Conservation (phyloP, 2,797 vertebrate genomes). For the Eulemur mongoz region DNA sequence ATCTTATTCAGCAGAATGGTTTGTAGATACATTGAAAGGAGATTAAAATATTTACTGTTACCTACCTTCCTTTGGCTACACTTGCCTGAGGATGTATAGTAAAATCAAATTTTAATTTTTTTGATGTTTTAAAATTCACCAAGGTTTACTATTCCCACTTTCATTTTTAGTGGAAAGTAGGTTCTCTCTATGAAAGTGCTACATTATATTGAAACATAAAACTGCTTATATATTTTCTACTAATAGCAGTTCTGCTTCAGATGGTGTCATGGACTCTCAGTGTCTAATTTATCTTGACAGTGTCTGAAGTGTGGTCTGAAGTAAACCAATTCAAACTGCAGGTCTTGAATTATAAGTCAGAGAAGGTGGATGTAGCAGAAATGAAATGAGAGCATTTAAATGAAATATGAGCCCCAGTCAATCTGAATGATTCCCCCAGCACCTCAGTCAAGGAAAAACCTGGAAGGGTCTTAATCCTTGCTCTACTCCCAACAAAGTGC, state of each 20-base stretch:
- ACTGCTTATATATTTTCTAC: conserved; percentile 59
- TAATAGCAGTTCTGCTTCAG: conserved; percentile 51
- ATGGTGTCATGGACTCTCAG: conserved; percentile 17
- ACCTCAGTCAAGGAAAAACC: conserved; percentile 44
- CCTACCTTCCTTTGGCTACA: conserved; percentile 42
- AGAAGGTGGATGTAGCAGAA: neutral
- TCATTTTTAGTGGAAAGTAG: conserved; percentile 55
- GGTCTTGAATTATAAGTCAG: conserved; percentile 62
- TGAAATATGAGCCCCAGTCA: conserved; percentile 70
- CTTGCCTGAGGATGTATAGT: conserved; percentile 45
- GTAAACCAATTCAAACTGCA: conserved; percentile 61
- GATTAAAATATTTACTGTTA: conserved; percentile 53
- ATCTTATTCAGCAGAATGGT: conserved; percentile 39
- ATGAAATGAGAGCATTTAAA: conserved; percentile 67
- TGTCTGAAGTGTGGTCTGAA: conserved; percentile 46
- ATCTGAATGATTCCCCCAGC: conserved; percentile 61
- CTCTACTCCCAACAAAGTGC: conserved; percentile 25
- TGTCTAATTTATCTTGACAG: conserved; percentile 75
- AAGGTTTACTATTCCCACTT: conserved; percentile 41
- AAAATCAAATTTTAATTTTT: conserved; percentile 45
- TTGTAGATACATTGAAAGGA: conserved; percentile 60
- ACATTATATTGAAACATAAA: conserved; percentile 45
- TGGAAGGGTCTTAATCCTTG: conserved; percentile 29
- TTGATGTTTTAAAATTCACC: conserved; percentile 44
- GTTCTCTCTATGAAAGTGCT: neutral